Percentiles rank a stretch among this genome's conserved stretches.
These are phyloP conservation scores for Gari tellinella DNA, from an alignment of 2,888 invertebrate species.

Conservation along the genomic window DNA sequence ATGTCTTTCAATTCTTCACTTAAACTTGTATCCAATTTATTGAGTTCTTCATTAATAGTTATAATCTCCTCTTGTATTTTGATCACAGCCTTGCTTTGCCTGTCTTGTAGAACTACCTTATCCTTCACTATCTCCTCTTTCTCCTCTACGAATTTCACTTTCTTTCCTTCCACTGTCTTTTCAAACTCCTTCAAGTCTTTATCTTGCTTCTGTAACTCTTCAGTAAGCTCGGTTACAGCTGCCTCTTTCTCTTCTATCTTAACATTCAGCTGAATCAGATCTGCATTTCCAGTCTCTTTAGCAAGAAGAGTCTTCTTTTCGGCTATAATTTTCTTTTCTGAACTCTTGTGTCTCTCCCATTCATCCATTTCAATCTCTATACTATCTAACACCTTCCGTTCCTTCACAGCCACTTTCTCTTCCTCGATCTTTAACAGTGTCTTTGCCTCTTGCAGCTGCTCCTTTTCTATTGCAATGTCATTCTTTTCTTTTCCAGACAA, in stretches of 20 bases:
- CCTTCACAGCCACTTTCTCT: conserved; percentile 65
- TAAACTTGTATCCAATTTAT: conserved; percentile 60
- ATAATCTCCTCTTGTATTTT: conserved; percentile 57
- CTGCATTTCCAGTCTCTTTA: conserved; percentile 63
- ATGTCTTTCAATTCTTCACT: conserved; percentile 65
- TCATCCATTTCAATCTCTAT: conserved; percentile 79
- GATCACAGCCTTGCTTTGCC: conserved; percentile 44
- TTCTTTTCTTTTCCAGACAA: conserved; percentile 58
- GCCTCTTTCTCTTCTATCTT: conserved; percentile 52
- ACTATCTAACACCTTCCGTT: conserved; percentile 70
- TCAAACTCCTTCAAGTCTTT: conserved; percentile 39
- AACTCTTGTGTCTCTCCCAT: conserved; percentile 86
- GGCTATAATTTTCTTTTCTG: conserved; percentile 52
- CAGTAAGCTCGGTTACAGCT: conserved; percentile 38
- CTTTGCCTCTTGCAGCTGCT: conserved; percentile 69
- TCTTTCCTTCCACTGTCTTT: conserved; percentile 36
- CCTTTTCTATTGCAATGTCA: conserved; percentile 61
- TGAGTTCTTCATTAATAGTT: conserved; percentile 67
- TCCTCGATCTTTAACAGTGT: conserved; percentile 71
- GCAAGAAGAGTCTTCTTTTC: conserved; percentile 86
- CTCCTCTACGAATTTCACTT: conserved; percentile 24
- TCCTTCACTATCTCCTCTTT: conserved; percentile 49
- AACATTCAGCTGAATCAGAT: conserved; percentile 48
- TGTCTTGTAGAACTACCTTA: conserved; percentile 35
- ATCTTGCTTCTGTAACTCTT: conserved; percentile 43